Percentiles rank a stretch among this genome's conserved stretches.
Evolutionary conservation across 2,888 invertebrate genomes (phyloP).

Genomic region (Andrena bicolor): DNA sequence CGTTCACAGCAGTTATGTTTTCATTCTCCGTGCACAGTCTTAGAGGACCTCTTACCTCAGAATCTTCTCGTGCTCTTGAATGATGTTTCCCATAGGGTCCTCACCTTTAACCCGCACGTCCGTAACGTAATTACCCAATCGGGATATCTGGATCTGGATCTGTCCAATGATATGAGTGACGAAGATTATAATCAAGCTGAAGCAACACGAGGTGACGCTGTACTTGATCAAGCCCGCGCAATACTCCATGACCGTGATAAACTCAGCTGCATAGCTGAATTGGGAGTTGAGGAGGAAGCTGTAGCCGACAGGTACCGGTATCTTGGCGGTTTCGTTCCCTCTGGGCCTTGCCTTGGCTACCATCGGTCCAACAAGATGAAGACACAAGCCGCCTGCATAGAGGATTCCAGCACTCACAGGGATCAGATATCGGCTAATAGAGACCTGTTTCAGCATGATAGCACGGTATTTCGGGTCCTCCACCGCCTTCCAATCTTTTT

Average conservation of each 20-base stretch:
- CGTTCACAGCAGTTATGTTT: too few relatives aligned
- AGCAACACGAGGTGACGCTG: slow-evolving; percentile 61
- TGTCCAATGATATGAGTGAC: slow-evolving; percentile 73
- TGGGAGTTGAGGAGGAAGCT: too few relatives aligned
- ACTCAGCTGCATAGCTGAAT: too few relatives aligned
- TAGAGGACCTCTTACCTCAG: slow-evolving; percentile 53
- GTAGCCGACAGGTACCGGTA: too few relatives aligned
- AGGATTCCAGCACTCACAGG: slow-evolving; percentile 52
- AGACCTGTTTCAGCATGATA: slow-evolving; percentile 71
- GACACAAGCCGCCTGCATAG: slow-evolving; percentile 58
- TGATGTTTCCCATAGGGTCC: slow-evolving; percentile 42
- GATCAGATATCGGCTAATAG: slow-evolving; percentile 62
- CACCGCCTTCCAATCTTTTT: slow-evolving; percentile 67
- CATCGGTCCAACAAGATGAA: slow-evolving; percentile 14
- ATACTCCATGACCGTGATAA: too few relatives aligned
- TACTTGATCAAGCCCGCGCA: slow-evolving; percentile 32
- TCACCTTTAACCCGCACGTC: too few relatives aligned
- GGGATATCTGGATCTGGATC: slow-evolving; percentile 60
- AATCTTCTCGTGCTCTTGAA: slow-evolving; percentile 57
- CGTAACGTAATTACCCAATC: slow-evolving; percentile 27
- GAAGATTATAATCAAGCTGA: slow-evolving; percentile 68
- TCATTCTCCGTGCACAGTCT: too few relatives aligned
- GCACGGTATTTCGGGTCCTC: slow-evolving; percentile 42
- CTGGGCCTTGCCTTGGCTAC: too few relatives aligned
- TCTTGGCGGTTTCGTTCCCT: too few relatives aligned